Evolutionary conservation across 2,113 vertebrate species (phyloP), one percentile per base, ranked within the genome.

Genomic region (Scomber japonicus): DNA sequence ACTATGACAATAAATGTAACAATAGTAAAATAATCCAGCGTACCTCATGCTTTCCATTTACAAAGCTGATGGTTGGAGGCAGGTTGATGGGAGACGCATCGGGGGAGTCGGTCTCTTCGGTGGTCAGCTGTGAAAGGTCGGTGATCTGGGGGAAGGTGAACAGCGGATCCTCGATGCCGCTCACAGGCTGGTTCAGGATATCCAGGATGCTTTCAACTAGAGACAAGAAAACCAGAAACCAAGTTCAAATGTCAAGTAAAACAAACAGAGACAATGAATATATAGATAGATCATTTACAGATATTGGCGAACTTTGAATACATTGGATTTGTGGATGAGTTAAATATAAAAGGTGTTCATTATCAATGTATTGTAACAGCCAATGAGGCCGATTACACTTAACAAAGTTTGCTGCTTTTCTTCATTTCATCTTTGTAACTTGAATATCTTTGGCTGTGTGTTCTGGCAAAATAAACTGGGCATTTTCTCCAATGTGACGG

Each of bases 11-110:
- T 35, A 35, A 31, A 31, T 5, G 31, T 31, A 27, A 31, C 11
- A 48, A 5, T 4, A 35, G 30, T n/a, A 7, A 54, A 48, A 40
- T 2, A 11, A 9, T 40, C 4, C 3, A 44, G 0, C 0, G 1
- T 88, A 94, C 93, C 30, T 97, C 94, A 0, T 97, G 96, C 56
- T 97, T 98, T 19, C 96, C 97, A 8, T 97, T 97, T 83, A 98
- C 92, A 79, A 98, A 99, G 82, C 96, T 94, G 87, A 98, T 78
- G 2, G 93, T 86, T 8, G 93, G 94, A 2, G 91, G 81, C n/a
- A 82, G 69, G 44, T 62, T 46, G 49, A 76, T 71, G 51, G 89
- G 57, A 3, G 76, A n/a, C 0, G 75, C 27, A 1, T 73, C 67
- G 4, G 46, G 56, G 2, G 57, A 16, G 1, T 89, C 67, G 3